Base-by-base conservation (phyloP, 2,797 vertebrate species). In the Hylomyscus alleni region DNA sequence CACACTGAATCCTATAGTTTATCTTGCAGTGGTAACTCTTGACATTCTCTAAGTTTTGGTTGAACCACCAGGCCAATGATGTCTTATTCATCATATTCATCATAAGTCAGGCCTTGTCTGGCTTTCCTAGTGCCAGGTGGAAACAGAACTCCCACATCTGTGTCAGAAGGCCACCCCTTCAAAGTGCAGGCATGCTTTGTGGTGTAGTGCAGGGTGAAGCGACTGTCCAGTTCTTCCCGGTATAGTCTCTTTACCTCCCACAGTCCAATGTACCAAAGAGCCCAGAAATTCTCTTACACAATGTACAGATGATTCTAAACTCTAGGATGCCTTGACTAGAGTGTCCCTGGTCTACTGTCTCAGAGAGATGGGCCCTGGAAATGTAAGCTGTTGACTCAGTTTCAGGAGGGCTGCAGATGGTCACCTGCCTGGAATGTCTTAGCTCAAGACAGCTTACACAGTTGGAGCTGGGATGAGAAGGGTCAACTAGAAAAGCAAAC, bases 401-500 rank as follows among this genome's bases (percentile, higher is more conserved):
- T 78, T 83, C 95, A 58, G 80, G 37, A 93, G 62, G 90, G 96
- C 96, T 96, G 94, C 96, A 97, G 95, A 89, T 93, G 60, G 96
- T 95, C 97, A 89, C 97, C 87, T 17, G 91, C 88, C 94, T 94
- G 97, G 97, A 97, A 96, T 93, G 97, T 78, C 96, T 97, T 96
- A 96, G 91, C 96, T 50, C 65, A 89, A 94, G 87, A 97, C 93
- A 94, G 95, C 94, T 92, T 50, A 87, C 94, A 85, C 91, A 78
- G 95, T 75, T 56, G 90, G 93, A 84, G 40, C 67, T 0, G 62
- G 75, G 37, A 37, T 62, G 75, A 86, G 13, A 20, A 84, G 96
- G 97, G 95, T 95, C 89, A 93, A 97, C 97, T 78, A 88, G 96
- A 97, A 98, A 98, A 98, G 97, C 95, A 96, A 96, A 97, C 97